These are phyloP conservation scores for Eumeta japonica DNA, from an alignment of 1,140 invertebrate genomes.

Conservation along the genomic window DNA sequence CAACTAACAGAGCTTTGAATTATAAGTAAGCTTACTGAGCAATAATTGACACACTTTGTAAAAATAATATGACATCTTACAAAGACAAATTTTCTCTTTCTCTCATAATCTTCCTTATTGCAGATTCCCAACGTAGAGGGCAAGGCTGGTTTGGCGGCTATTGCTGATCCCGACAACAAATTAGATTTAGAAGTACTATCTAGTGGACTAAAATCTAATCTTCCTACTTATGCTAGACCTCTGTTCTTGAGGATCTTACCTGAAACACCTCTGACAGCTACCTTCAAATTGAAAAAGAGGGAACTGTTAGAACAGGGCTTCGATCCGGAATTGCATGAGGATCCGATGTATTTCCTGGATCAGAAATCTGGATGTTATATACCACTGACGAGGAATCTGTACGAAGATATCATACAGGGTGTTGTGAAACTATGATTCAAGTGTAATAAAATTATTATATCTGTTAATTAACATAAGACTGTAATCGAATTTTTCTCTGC, in stretches of 20 bases:
- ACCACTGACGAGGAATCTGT: constrained; percentile 66
- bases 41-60: too few relatives aligned
- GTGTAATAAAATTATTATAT: too few relatives aligned
- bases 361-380: constrained; percentile 63
- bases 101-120: constrained; percentile 14
- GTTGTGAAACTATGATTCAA: constrained; percentile 21
- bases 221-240: constrained; percentile 85
- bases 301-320: constrained; percentile 80
- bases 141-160: constrained; percentile 92
- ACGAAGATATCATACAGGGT: constrained; percentile 64
- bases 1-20: too few relatives aligned
- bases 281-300: constrained; percentile 88
- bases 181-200: constrained; percentile 68
- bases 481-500: too few relatives aligned
- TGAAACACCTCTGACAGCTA: constrained; percentile 81
- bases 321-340: constrained; percentile 62
- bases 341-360: constrained; percentile 75
- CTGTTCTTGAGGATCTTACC: constrained; percentile 83
- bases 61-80: too few relatives aligned
- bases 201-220: constrained; percentile 62
- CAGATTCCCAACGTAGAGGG: constrained; percentile 84
- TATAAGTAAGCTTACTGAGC: too few relatives aligned
- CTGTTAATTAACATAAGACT: too few relatives aligned
- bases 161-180: constrained; percentile 72
- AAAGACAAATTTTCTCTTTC: not conserved